Evolutionary conservation across 53 echinoderm and acorn worm genomes (phyloP), one percentile per base, ranked within the genome.

Genomic region (Hippasteria phrygiana): DNA sequence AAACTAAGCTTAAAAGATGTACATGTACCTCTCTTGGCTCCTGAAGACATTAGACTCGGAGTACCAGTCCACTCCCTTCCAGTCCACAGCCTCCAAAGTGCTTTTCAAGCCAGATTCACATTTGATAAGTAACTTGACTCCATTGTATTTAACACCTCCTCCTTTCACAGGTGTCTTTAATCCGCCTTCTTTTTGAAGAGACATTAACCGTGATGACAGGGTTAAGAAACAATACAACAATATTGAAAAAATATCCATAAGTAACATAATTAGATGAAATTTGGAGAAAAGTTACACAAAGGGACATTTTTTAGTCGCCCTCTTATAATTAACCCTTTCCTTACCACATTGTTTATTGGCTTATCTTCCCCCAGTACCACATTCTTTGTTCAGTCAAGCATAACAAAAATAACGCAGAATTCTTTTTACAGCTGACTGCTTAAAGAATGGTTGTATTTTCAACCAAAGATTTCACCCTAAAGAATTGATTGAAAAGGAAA

Each of bases 41-140:
- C 85, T 95, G 53, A 89, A 97, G 41, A 97, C 71, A 34, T 91
- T 93, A 18, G 94, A 94, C 79, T 94, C 92, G 7, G 93, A 91
- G 31, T 77, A 71, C 62, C 90, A 91, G 47, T 94, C 92, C 56
- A 89, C 73, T 14, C 92, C 92, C 41, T 95, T 91, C 93, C 95
- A 95, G 2, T 74, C 74, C n/a, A 93, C 81, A 10, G 89, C 56
- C 47, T 89, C 91, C 11, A 90, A 38, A 33, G 27, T 16, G 31
- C 90, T 90, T 29, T 78, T 79, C 17, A 74, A 55, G 2, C 74
- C 73, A 4, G 82, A 54, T 35, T 93, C 95, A 4, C 88, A 77
- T 28, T 90, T 88, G 20, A 95, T 77, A 11, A 95, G 77, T 32
- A 84, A 75, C 42, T 86, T 92, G 59, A 93, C 90, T 0, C 95